Conservation (phyloP, 2,888 invertebrate genomes). For the Timandra comae region DNA sequence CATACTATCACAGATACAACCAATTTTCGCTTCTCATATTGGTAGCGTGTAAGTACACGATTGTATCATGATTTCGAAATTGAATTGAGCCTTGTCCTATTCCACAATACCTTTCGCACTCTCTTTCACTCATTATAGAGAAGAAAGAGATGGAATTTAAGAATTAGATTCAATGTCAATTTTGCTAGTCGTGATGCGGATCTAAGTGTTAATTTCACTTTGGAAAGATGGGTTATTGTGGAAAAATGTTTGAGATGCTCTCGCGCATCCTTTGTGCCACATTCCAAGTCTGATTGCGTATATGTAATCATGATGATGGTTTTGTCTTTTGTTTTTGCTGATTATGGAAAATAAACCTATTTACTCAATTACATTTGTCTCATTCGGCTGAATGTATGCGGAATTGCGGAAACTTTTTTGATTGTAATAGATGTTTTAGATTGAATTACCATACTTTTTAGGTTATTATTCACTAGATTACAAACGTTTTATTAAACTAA, state of each 20-base stretch:
- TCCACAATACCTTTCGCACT: conserved; percentile 22
- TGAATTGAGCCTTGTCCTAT: conserved; percentile 59
- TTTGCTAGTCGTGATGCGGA: conserved; percentile 37
- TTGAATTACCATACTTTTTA: too few species aligned
- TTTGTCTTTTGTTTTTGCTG: conserved; percentile 24
- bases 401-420: too few species aligned
- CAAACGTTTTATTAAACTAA: too few species aligned
- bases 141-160: conserved; percentile 24
- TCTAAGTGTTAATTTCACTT: conserved; percentile 54
- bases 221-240: conserved; percentile 34
- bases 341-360: conserved; percentile 24
- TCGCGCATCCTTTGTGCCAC: conserved; percentile 49
- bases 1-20: conserved; percentile 49
- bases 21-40: conserved; percentile 71
- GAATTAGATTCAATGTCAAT: conserved; percentile 46
- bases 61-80: conserved; percentile 63
- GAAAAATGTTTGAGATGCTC: conserved; percentile 22
- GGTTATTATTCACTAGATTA: too few species aligned
- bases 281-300: conserved; percentile 54
- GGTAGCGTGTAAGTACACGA: conserved; percentile 63
- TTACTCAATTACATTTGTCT: conserved; percentile 10
- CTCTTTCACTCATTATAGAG: conserved; percentile 21
- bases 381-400: conserved; percentile 6
- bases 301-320: conserved; percentile 46
- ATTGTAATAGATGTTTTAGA: too few species aligned